Evolutionary conservation across 2,113 vertebrate species (phyloP), one percentile per base, ranked within the genome.

Genomic region (Dipodomys merriami): DNA sequence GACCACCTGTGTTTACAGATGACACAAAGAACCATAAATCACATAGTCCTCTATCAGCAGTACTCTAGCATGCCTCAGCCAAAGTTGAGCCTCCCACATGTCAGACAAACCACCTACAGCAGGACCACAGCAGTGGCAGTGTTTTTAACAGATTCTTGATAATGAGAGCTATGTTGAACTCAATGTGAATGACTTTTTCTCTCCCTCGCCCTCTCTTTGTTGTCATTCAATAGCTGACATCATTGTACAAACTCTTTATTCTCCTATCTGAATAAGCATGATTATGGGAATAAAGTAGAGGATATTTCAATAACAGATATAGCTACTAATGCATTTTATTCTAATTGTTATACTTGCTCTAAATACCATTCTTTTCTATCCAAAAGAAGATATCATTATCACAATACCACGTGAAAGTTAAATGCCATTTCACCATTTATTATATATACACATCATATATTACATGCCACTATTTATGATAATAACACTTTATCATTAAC

Each of bases 101-200:
- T 92, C 62, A 83, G 79, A 89, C 83, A 94, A 85, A 33, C 62
- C 80, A 83, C 83, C 86, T 90, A 84, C 87, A 86, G 60, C 46
- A 81, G 74, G 76, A 83, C 69, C 33, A 64, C 10, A 78, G 30
- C 25, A 71, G 25, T 83, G 77, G 29, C 13, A 35, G 39, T 76
- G 44, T 29, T 35, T 78, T 72, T 72, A 82, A 16, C 81, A 76
- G 33, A 74, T 93, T 74, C 27, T 23, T 91, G 39, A 81, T 84
- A 76, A 90, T 69, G 79, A 94, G 90, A 84, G 64, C 13, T 80
- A 53, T 62, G 62, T 35, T 79, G 87, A 95, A 79, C 49, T 83
- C 69, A 82, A 65, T 44, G 79, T 2, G 1, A 92, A 39, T 68
- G 65, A 11, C 57, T 90, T 82, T 93, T 87, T 27, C 49, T 53